These are phyloP conservation scores for Drusus annulatus DNA, from an alignment of 1,140 invertebrate species.

Conservation along the genomic window DNA sequence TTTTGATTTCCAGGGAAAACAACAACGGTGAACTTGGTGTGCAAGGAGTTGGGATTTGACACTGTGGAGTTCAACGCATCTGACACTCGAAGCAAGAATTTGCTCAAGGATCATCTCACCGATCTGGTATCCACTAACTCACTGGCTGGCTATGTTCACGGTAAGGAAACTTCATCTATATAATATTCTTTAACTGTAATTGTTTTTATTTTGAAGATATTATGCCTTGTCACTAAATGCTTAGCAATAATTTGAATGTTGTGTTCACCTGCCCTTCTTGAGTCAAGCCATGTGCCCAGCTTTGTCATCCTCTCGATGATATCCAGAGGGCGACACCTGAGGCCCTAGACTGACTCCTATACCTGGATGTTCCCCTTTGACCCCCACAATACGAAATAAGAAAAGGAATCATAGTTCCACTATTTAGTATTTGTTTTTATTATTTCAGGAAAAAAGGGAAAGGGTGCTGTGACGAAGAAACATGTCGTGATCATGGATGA, in stretches of 20 bases:
- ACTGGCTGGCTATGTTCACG: conserved; percentile 75
- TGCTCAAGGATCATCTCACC: conserved; percentile 87
- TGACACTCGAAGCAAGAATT: conserved; percentile 93
- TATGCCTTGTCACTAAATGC: no score
- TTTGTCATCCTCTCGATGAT: no score
- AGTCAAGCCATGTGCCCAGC: no score
- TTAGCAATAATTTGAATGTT: no score
- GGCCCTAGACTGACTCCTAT: no score
- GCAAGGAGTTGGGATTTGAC: conserved; percentile 90
- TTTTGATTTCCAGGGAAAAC: conserved; percentile 82
- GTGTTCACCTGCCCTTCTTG: no score
- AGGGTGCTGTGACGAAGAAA: conserved; percentile 74
- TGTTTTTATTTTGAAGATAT: no score
- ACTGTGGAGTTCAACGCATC: conserved; percentile 98
- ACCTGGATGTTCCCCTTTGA: no score
- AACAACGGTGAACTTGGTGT: conserved; percentile 87
- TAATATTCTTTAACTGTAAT: no score
- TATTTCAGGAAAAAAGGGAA: conserved; percentile 62
- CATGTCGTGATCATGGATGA: conserved; percentile 99
- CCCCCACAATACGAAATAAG: no score
- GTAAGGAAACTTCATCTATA: conserved; percentile 61
- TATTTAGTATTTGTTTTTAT: not conserved
- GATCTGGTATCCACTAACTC: conserved; percentile 84
- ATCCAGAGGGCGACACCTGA: no score
- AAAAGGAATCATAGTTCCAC: no score